Conservation (phyloP, 1,140 invertebrate genomes). For the Caenorhabditis remanei region DNA sequence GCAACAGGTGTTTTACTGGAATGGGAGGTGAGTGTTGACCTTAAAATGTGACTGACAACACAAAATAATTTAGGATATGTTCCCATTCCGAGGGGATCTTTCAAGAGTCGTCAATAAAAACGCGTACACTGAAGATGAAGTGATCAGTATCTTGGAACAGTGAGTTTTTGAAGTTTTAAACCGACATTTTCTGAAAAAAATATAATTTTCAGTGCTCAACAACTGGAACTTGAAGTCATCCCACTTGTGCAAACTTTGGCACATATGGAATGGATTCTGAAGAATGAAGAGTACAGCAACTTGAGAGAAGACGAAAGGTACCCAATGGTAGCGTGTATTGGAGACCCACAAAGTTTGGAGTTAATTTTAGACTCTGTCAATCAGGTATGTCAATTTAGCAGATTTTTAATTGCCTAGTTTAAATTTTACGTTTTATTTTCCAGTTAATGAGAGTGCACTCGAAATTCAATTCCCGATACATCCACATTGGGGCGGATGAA, state of each 20-base stretch:
- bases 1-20: constrained; percentile 6
- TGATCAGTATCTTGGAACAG: constrained; percentile 26
- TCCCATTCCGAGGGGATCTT: constrained; percentile 12
- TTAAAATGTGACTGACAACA: neutral
- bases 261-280: constrained; percentile 47
- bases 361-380: constrained; percentile 24
- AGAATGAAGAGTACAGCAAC: neutral
- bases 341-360: constrained; percentile 17
- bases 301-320: constrained; percentile 15
- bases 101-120: constrained; percentile 19
- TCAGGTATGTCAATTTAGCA: neutral
- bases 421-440: neutral
- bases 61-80: constrained; percentile 20
- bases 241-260: neutral
- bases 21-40: neutral
- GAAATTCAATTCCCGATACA: neutral
- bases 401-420: neutral
- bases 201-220: neutral
- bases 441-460: constrained; percentile 34
- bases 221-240: constrained; percentile 1
- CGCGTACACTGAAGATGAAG: constrained; percentile 28
- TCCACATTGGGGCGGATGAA: constrained; percentile 35
- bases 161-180: constrained; percentile 8
- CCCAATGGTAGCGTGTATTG: constrained; percentile 45
- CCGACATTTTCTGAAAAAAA: neutral